A percentile compares a stretch with the other conserved stretches of the same genome.
Evolutionary conservation across 1,140 invertebrate species (phyloP).

Genomic region (Hycleus phaleratus): DNA sequence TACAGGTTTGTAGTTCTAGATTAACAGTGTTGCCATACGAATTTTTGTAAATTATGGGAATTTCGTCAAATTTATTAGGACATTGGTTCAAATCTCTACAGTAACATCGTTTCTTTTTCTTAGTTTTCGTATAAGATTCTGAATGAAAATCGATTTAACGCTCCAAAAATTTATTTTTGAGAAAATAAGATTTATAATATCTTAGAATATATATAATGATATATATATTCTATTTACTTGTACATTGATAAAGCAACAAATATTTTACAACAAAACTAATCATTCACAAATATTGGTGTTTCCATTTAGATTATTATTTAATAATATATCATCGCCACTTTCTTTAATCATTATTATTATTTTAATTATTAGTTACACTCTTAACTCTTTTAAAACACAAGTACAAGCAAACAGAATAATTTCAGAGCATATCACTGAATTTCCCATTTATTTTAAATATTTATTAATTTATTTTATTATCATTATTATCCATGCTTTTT

Average conservation of each 20-base stretch:
- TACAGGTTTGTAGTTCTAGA: no score
- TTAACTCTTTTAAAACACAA: conserved; percentile 6
- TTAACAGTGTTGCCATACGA: no score
- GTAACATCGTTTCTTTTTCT: no score
- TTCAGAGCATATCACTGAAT: background rate
- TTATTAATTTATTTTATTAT: background rate
- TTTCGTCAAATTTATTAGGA: no score
- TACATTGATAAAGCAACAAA: conserved; percentile 23
- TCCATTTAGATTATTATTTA: conserved; percentile 12
- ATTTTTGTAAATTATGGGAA: no score
- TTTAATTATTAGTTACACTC: background rate
- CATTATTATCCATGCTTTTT: background rate
- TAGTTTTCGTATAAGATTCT: no score
- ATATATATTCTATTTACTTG: conserved; percentile 17
- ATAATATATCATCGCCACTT: background rate
- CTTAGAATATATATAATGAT: conserved; percentile 5
- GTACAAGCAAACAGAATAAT: conserved; percentile 12
- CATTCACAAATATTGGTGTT: conserved; percentile 16
- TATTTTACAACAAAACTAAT: conserved; percentile 13
- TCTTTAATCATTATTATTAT: background rate
- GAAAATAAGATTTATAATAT: conserved; percentile 15
- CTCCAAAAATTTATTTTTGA: conserved; percentile 13
- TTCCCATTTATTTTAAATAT: background rate
- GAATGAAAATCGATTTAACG: background rate
- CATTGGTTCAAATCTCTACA: no score